Base-by-base conservation (phyloP, 2,888 invertebrate species). In the Drosophila basisetae region DNA sequence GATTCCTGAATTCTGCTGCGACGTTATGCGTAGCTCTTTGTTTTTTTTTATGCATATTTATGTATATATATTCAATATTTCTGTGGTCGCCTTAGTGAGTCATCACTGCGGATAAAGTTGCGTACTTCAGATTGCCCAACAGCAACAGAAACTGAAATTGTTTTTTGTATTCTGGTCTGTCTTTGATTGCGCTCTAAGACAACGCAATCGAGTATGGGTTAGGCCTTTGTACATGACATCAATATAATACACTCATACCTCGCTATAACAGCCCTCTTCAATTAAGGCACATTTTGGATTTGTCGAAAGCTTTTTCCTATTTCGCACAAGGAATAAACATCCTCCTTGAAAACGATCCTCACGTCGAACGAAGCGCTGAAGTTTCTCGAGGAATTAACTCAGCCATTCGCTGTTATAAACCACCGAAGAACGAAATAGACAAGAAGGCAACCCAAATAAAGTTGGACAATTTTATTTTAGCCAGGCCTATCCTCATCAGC, bases 61-160 rank as follows among this genome's bases (percentile, higher is more conserved):
- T 37, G 9, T 9, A 64, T 25, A 59, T 55, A 59, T 63, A 22
- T 22, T 65, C 28, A 53, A 50, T 68, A 47, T 66, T 63, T 37
- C 52, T 81, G 72, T 41, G 82, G 76, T 82, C 59, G 76, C 67
- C 66, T 69, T 68, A 68, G 83, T 84, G 89, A 88, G 78, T 84
- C 89, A 84, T 88, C 83, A 80, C 70, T 68, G 62, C 49, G 39
- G 41, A 18, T 54, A 10, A 9, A 37, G 56, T 52, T 69, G 54
- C 9, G 13, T 10, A 13, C 10, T 43, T 13, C 22, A 5, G 35
- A 35, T 65, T 58, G 75, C 64, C 49, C 64, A 62, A 52, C 39
- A 52, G 52, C 64, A 62, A 52, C 39, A 52, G 52, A 33, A 50
- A 58, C 41, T 50, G 49, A 73, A 81, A 80, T 70, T 63, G 60